phyloP scores from a whole-genome alignment of 2,888 invertebrate genomes.

The Athetis lepigone region DNA sequence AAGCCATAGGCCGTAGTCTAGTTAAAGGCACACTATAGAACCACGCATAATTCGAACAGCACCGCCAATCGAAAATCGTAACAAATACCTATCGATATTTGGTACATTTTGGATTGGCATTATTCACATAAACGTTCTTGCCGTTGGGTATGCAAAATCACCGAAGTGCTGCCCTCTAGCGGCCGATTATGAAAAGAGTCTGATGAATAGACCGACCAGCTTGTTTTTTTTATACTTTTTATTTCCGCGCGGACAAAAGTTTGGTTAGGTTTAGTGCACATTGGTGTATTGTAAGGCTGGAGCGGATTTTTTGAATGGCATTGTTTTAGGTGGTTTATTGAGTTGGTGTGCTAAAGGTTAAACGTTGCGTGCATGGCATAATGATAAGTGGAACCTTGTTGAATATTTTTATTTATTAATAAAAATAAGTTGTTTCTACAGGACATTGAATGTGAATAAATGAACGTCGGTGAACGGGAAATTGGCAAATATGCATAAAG shows the following conservation, averaged over 20 bases:
- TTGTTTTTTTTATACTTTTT: conserved; percentile 60
- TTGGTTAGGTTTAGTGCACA: conserved; percentile 47
- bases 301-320: conserved; percentile 5
- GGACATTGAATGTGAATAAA: too few species aligned
- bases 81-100: conserved; percentile 42
- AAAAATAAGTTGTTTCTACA: too few species aligned
- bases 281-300: conserved; percentile 7
- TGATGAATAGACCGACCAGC: conserved; percentile 64
- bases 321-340: neutral
- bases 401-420: too few species aligned
- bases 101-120: too few species aligned
- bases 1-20: too few species aligned
- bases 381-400: too few species aligned
- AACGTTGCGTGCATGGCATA: too few species aligned
- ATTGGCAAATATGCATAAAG: too few species aligned
- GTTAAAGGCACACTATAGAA: neutral
- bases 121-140: conserved; percentile 48
- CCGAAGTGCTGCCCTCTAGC: conserved; percentile 59
- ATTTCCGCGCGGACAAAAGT: conserved; percentile 52
- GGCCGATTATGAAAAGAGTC: conserved; percentile 72
- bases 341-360: too few species aligned
- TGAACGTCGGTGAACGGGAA: too few species aligned
- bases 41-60: conserved; percentile 4
- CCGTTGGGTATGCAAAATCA: conserved; percentile 61
- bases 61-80: conserved; percentile 34